Base-by-base conservation (phyloP, 2,888 invertebrate genomes). In the Prosopocoilus inquinatus region DNA sequence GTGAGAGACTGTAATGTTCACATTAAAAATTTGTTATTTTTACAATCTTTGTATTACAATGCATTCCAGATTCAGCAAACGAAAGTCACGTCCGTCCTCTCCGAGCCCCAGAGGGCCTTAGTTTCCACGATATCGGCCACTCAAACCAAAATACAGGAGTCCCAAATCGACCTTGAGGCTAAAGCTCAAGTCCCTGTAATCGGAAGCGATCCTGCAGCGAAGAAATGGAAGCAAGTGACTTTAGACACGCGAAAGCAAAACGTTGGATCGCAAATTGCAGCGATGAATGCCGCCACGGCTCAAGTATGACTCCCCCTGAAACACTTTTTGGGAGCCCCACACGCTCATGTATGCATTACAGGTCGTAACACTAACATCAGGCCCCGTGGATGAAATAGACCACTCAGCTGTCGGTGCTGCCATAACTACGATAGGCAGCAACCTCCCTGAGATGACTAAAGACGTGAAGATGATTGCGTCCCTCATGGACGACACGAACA, bases 201-300 rank as follows among this genome's bases (percentile, higher is more conserved):
- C 55, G 94, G 94, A 15, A 87, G 83, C 20, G 94, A 94, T 78
- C 85, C 91, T 36, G 89, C 91, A 1, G 91, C 95, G 0, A 83
- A 91, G 67, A 91, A 93, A 80, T 96, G 97, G 96, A 92, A 93
- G 77, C 94, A 95, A 73, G 91, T 92, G 60, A 92, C 92, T 1
- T 81, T 96, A 77, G 97, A 96, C 77, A 91, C 95, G 52, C 93
- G 93, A 76, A 94, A 94, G 77, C 97, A 98, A 80, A 94, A 91
- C 65, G 94, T 99, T 53, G 94, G 94, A 62, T 95, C 95, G 50
- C 95, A 98, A 77, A 90, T 99, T 67, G 97, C 97, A 3, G 97
- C 97, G 55, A 98, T 99, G 96, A 98, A 94, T 79, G 98, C 98
- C 0, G 98, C 98, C 53, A 99, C 98, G 0, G 99, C 99, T 7